A percentile compares a stretch with the other conserved stretches of the same genome.
Evolutionary conservation across 2,888 invertebrate species (phyloP).

Genomic region (Sericinus montela): DNA sequence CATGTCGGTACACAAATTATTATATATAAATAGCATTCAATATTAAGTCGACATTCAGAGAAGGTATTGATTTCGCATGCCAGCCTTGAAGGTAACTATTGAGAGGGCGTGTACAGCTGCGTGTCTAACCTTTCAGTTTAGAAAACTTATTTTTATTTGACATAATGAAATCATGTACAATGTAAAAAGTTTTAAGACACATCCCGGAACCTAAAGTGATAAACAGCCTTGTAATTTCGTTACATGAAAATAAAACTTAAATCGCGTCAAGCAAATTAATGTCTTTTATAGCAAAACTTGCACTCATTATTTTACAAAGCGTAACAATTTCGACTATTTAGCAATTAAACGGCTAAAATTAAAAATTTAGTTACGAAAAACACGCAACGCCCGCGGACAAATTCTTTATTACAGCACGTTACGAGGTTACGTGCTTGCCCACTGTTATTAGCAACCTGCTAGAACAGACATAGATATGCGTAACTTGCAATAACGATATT

Average conservation of each 20-base stretch:
- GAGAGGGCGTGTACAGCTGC: slow-evolving; percentile 44
- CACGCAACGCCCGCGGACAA: slow-evolving; percentile 47
- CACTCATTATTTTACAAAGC: slow-evolving; percentile 63
- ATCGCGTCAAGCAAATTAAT: no score
- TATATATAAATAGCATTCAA: slow-evolving; percentile 43
- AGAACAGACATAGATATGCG: slow-evolving; percentile 39
- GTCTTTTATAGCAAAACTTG: slow-evolving; percentile 24
- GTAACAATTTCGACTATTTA: slow-evolving; percentile 55
- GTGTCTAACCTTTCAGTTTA: slow-evolving; percentile 40
- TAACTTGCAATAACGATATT: slow-evolving; percentile 46
- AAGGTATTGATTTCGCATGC: slow-evolving; percentile 50
- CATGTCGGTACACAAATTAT: slow-evolving; percentile 27
- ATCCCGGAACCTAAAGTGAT: no score
- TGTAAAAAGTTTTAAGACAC: no score
- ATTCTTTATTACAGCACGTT: slow-evolving; percentile 46
- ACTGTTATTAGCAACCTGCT: slow-evolving; percentile 45
- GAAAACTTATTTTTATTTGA: background rate
- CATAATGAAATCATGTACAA: no score
- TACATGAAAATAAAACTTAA: no score
- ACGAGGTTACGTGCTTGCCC: slow-evolving; percentile 44
- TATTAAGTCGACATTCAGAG: slow-evolving; percentile 42
- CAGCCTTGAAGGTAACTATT: slow-evolving; percentile 57
- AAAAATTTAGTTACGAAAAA: slow-evolving; percentile 58
- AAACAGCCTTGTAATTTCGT: no score
- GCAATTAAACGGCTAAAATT: slow-evolving; percentile 52